Evolutionary conservation across 2,888 invertebrate species (phyloP).

Genomic region (Plebejus anna): DNA sequence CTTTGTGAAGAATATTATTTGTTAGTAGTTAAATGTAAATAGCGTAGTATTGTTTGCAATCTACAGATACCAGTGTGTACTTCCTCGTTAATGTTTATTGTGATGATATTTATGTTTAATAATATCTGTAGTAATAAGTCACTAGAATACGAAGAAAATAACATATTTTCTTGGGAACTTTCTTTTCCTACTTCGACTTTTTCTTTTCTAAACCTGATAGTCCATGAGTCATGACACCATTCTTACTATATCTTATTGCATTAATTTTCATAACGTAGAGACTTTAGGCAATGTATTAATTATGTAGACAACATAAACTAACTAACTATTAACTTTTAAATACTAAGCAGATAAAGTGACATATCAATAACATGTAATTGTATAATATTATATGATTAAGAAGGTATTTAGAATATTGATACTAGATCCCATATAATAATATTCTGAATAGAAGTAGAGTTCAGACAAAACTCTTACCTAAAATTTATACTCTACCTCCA

Average conservation of each 20-base stretch:
- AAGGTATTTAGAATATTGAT: too few relatives aligned
- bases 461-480: neutral
- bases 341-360: neutral
- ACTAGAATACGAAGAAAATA: neutral
- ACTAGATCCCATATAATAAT: neutral
- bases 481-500: neutral
- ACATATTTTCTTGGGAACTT: neutral
- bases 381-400: too few relatives aligned
- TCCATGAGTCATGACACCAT: too few relatives aligned
- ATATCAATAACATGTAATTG: too few relatives aligned
- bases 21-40: constrained; percentile 9
- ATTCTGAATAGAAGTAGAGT: neutral
- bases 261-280: too few relatives aligned
- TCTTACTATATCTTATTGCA: too few relatives aligned
- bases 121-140: neutral
- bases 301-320: too few relatives aligned
- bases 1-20: constrained; percentile 3
- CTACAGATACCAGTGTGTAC: constrained; percentile 26
- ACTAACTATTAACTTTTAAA: neutral
- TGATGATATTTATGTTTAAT: constrained; percentile 15
- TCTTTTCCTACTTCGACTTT: neutral
- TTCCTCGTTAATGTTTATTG: constrained; percentile 28
- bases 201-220: neutral
- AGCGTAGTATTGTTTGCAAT: constrained; percentile 24
- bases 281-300: too few relatives aligned